Conservation (phyloP, 2,113 vertebrate species). For the Centrocercus urophasianus region DNA sequence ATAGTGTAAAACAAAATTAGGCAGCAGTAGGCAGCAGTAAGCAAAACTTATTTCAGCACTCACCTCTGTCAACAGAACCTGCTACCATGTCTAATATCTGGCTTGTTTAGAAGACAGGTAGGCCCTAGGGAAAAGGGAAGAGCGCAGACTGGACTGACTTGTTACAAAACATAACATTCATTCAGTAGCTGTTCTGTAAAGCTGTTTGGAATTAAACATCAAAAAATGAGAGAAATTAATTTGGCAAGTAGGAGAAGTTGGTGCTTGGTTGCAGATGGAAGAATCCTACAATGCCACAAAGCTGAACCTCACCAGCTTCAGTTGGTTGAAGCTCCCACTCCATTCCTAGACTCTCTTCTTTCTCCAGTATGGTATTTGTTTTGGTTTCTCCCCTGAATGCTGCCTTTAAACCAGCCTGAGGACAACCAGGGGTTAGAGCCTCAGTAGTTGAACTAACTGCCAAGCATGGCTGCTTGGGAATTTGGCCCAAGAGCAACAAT, state of each 20-base stretch:
- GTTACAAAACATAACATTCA: not conserved
- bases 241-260: not conserved
- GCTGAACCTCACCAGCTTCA: not conserved
- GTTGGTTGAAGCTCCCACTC: not conserved
- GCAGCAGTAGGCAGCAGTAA: not conserved
- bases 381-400: constrained; percentile 30
- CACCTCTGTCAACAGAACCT: not conserved
- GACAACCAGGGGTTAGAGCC: not conserved
- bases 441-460: not conserved
- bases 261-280: not conserved
- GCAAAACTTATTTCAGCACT: not conserved
- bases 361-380: constrained; percentile 27
- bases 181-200: not conserved
- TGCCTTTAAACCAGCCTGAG: not conserved
- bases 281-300: not conserved
- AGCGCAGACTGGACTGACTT: not conserved
- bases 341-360: not conserved
- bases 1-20: not conserved
- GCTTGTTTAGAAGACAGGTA: not conserved
- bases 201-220: not conserved
- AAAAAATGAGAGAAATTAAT: not conserved
- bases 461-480: not conserved
- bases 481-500: not conserved
- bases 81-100: not conserved
- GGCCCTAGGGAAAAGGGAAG: not conserved